phyloP scores from a whole-genome alignment of 2,113 vertebrate genomes.

The Chaetops frenatus region DNA sequence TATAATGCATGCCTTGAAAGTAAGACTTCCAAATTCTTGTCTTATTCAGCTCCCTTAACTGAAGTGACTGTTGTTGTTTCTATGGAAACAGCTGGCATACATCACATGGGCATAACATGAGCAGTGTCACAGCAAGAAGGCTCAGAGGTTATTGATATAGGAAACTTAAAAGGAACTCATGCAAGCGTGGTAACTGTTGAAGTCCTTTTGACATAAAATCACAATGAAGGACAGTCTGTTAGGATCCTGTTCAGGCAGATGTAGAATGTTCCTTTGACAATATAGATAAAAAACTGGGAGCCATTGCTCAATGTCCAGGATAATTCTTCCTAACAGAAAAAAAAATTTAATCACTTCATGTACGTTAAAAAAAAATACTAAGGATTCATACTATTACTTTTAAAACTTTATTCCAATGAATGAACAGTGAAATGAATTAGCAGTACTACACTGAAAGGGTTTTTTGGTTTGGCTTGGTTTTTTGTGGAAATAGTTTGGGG shows the following conservation, averaged over 20 bases:
- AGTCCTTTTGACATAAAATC: conserved; percentile 1
- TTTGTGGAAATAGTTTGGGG: neutral
- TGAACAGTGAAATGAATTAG: neutral
- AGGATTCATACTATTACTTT: neutral
- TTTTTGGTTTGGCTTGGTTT: neutral
- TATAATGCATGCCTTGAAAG: neutral
- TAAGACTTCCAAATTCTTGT: conserved; percentile 2
- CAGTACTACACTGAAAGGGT: neutral
- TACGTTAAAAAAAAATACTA: neutral
- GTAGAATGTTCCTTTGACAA: neutral
- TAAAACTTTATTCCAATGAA: neutral
- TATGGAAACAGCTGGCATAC: conserved; percentile 19
- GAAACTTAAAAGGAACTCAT: conserved; percentile 57
- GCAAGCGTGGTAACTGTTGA: neutral
- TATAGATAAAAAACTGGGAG: neutral
- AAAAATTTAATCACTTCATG: fast-evolving
- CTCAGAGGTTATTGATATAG: conserved; percentile 51
- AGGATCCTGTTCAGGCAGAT: neutral
- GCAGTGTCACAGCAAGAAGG: conserved; percentile 54
- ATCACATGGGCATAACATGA: conserved; percentile 58
- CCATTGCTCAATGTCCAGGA: neutral
- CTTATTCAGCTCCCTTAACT: neutral
- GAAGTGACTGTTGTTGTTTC: conserved; percentile 12
- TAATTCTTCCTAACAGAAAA: neutral
- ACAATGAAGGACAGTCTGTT: neutral